A percentile compares a stretch with the other conserved stretches of the same genome.
These are phyloP conservation scores for Crotophaga sulcirostris DNA, from an alignment of 2,113 vertebrate species.

Conservation along the genomic window DNA sequence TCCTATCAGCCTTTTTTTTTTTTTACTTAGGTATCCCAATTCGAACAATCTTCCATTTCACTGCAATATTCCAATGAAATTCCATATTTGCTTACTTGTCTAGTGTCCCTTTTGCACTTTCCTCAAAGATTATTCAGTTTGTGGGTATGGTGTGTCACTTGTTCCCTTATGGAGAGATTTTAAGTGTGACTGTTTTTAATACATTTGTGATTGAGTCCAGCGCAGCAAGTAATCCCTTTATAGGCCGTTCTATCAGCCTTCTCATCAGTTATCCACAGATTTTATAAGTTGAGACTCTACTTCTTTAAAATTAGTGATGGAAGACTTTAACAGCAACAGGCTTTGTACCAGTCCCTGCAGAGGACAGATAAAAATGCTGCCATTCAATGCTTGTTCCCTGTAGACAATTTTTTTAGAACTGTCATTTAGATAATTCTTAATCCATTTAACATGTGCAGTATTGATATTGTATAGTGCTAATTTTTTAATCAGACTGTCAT, in stretches of 20 bases:
- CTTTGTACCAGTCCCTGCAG: neutral
- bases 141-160: neutral
- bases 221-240: neutral
- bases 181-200: neutral
- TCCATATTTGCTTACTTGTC: neutral
- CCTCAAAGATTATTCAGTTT: neutral
- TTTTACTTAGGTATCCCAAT: neutral
- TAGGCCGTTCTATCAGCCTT: neutral
- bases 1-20: neutral
- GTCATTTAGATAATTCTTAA: slow-evolving; percentile 43
- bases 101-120: neutral
- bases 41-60: neutral
- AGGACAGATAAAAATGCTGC: slow-evolving; percentile 46
- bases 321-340: neutral
- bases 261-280: neutral
- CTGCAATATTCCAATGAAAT: neutral
- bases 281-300: neutral
- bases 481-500: slow-evolving; percentile 63
- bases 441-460: slow-evolving; percentile 32
- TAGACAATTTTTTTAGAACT: neutral
- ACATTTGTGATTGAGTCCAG: neutral
- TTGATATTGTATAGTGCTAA: slow-evolving; percentile 38
- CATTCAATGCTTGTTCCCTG: neutral
- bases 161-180: neutral
- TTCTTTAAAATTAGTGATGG: neutral